Conservation (phyloP, 2,888 invertebrate genomes). For the Nephrotoma flavescens region DNA sequence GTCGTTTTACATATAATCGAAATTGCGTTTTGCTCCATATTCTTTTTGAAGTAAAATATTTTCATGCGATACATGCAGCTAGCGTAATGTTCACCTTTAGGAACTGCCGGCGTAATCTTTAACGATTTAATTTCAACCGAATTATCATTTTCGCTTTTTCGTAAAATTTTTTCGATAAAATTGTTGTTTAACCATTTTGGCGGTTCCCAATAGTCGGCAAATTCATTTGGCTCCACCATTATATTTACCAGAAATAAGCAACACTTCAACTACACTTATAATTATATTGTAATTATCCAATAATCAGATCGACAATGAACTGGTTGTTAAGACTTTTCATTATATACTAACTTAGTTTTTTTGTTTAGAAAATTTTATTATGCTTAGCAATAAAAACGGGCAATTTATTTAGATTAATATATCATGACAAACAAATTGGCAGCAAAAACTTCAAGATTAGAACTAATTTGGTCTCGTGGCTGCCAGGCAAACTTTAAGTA, state of each 20-base stretch:
- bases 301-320: neutral
- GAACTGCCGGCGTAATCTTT: slow-evolving; percentile 19
- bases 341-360: neutral
- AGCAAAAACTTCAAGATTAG: neutral
- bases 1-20: slow-evolving; percentile 23
- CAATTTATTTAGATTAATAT: neutral
- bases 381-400: neutral
- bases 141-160: neutral
- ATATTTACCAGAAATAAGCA: neutral
- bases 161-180: slow-evolving; percentile 2
- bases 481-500: neutral
- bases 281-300: neutral
- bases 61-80: slow-evolving; percentile 23
- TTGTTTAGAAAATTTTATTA: neutral
- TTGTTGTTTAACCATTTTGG: neutral
- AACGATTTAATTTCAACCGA: slow-evolving; percentile 7
- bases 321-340: neutral
- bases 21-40: slow-evolving; percentile 14
- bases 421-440: neutral
- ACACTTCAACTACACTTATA: neutral
- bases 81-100: slow-evolving; percentile 27
- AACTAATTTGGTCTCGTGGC: neutral
- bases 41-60: slow-evolving; percentile 5
- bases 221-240: neutral
- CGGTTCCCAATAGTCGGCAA: neutral